Conservation (phyloP, 1,140 invertebrate genomes). For the Zaprionus ghesquierei region DNA sequence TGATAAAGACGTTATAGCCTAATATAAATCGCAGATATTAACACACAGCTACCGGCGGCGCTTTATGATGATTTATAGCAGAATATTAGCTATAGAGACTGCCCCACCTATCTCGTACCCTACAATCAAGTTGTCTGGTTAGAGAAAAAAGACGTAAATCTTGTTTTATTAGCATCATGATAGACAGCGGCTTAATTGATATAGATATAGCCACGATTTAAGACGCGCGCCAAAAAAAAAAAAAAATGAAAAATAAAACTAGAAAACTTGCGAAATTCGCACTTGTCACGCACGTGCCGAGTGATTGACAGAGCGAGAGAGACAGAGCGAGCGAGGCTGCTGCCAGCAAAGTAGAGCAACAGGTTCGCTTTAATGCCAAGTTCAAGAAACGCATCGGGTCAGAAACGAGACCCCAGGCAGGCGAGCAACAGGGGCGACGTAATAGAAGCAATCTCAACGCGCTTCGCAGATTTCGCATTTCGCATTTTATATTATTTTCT, state of each 20-base stretch:
- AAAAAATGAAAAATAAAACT: not conserved
- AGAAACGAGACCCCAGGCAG: constrained; percentile 34
- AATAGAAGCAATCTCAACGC: constrained; percentile 20
- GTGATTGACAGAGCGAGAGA: constrained; percentile 20
- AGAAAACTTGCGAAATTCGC: constrained; percentile 39
- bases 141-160: constrained; percentile 46
- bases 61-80: not conserved
- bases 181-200: constrained; percentile 34
- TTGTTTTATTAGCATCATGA: constrained; percentile 44
- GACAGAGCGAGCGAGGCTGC: not conserved
- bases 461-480: not conserved
- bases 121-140: constrained; percentile 41
- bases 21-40: not conserved
- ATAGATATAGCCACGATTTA: constrained; percentile 10
- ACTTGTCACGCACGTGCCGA: constrained; percentile 56
- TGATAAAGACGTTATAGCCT: not conserved
- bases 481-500: too few species aligned
- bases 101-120: not conserved
- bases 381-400: constrained; percentile 64
- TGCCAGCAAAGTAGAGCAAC: constrained; percentile 32
- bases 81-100: not conserved
- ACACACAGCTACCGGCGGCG: not conserved
- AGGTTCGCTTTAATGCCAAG: constrained; percentile 58
- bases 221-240: constrained; percentile 6
- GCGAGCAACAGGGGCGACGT: constrained; percentile 29